Evolutionary conservation across 2,888 invertebrate genomes (phyloP), one percentile per base, ranked within the genome.

Genomic region (Beris chalybata): DNA sequence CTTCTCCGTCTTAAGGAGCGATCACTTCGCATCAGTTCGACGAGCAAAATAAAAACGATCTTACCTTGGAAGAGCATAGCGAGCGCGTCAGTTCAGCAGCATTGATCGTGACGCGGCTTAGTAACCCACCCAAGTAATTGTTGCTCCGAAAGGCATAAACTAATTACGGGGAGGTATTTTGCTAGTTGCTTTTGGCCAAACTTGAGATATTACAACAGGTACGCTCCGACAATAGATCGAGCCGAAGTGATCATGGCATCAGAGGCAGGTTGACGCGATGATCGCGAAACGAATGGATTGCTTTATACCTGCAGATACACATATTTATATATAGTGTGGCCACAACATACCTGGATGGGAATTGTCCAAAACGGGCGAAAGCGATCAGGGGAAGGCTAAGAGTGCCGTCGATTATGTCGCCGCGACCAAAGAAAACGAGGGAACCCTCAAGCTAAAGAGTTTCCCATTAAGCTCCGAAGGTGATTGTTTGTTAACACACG

Each of bases 41-140:
- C 38, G 38, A 38, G 7, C 38, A 7, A 38, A 38, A 9, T 9
- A 38, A 38, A 38, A 38, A 9, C 38, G 38, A 38, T 38, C 38
- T 38, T 38, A 4, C 38, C 38, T 38, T 38, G 38, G 22, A 38
- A 38, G 38, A 38, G 7, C 38, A n/a, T n/a, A 22, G 22, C 22
- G 9, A 38, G 38, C 38, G 38, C 38, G 38, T 9, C 38, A 7
- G 38, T 9, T 38, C 38, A 9, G 5, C 38, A 38, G 38, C 38
- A n/a, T 45, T 29, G 57, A 45, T 58, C 57, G 57, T 58, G 57
- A 58, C 57, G 47, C 7, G 56, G 12, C 56, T 15, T 45, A 30
- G 57, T 58, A 58, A 58, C 57, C 57, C 57, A 58, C 57, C 57
- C 57, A 58, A 58, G 57, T 58, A 58, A 58, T 58, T 58, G 57